Percentiles rank a stretch among this genome's conserved stretches.
Evolutionary conservation across 2,888 invertebrate species (phyloP).

Genomic region (Brachyopa scutellaris): DNA sequence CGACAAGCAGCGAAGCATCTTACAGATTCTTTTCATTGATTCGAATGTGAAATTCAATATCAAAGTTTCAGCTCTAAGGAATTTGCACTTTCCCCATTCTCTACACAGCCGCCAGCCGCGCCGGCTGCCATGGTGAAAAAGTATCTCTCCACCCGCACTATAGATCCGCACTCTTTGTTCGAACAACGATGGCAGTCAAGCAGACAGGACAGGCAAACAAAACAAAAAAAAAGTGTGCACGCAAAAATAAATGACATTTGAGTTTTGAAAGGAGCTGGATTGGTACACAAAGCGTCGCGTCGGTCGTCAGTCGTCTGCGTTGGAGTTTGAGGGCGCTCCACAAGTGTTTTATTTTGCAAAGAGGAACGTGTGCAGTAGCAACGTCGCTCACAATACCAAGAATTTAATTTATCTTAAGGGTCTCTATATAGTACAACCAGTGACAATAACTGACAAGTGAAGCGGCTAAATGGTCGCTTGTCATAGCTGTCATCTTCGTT

Average conservation of each 20-base stretch:
- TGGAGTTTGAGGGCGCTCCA: slow-evolving; percentile 24
- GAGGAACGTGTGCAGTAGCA: slow-evolving; percentile 4
- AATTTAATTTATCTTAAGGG: slow-evolving; percentile 40
- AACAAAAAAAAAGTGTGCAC: slow-evolving; percentile 35
- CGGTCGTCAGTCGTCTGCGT: not conserved
- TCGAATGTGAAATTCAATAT: slow-evolving; percentile 60
- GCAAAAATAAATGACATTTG: slow-evolving; percentile 53
- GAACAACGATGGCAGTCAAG: not conserved
- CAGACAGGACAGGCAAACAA: not conserved
- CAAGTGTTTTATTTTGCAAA: slow-evolving; percentile 43
- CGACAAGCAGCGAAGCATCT: too few species aligned
- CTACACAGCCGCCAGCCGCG: not conserved
- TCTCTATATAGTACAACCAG: not conserved
- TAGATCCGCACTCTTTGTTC: slow-evolving; percentile 9
- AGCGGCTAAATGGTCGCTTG: slow-evolving; percentile 57
- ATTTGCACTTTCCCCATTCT: not conserved
- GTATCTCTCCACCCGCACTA: slow-evolving; percentile 31
- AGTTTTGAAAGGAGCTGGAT: slow-evolving; percentile 25
- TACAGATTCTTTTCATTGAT: slow-evolving; percentile 39
- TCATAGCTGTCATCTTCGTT: slow-evolving; percentile 32
- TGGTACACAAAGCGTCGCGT: slow-evolving; percentile 21
- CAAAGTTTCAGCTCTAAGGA: slow-evolving; percentile 32
- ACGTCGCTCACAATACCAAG: slow-evolving; percentile 14
- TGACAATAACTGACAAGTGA: slow-evolving; percentile 65
- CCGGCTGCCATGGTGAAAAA: slow-evolving; percentile 7